Base-by-base conservation (phyloP, 2,888 invertebrate genomes). In the Volucella inanis region DNA sequence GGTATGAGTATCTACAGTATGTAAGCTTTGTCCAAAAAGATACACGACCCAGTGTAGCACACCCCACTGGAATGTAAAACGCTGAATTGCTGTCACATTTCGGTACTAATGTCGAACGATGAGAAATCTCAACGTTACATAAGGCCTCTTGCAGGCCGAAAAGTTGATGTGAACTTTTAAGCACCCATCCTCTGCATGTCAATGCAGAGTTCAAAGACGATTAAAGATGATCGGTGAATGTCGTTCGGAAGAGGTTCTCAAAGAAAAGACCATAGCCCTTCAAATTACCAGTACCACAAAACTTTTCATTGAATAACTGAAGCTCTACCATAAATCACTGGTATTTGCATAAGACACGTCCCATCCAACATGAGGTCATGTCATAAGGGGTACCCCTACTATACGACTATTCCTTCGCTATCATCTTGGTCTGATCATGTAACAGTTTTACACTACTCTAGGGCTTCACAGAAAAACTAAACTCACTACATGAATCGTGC, bases 331-430 rank as follows among this genome's bases (percentile, higher is more conserved):
- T 31, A 31, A 47, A 47, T 31, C 11, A 38, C 38, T 22, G 41
- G 10, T 54, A 52, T 71, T 78, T 70, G 70, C 78, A 55, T 64
- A 78, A 78, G 67, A 76, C 70, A 55, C 70, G 52, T 77, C 65
- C 50, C 59, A 64, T 68, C 67, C 61, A 67, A 74, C 67, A 67
- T 61, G 79, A 59, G 71, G 76, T 64, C 76, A 76, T 61, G 49
- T 57, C 41, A 41, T 68, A 68, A 31, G 22, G 3, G 22, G 22
- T 22, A 22, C 22, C 22, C 4, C 4, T 22, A 22, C 22, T 22
- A 22, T 3, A 22, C 22, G 22, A 3, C 22, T 22, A 22, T 65
- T 70, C 70, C 57, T 62, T 41, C 41, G 22, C 62, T 75, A 59
- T 71, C 54, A 75, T 47, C 49, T 59, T 39, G 61, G 50, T 9